These are phyloP conservation scores for Lepidurus couesii DNA, from an alignment of 1,140 invertebrate species.

Conservation along the genomic window DNA sequence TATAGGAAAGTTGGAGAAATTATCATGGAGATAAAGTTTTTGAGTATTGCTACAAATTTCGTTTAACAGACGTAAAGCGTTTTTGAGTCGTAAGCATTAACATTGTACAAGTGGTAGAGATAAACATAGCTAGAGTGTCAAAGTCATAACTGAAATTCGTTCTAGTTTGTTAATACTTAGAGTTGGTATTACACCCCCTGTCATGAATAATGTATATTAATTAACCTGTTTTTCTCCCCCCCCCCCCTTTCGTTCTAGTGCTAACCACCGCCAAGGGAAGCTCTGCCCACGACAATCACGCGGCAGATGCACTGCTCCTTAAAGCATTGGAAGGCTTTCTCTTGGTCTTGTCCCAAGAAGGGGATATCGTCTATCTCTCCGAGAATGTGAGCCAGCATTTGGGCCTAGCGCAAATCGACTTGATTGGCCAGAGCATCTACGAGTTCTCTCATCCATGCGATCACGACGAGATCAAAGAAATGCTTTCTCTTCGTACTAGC, in stretches of 20 bases:
- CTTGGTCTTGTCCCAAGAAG: slow-evolving; percentile 74
- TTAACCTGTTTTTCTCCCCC: neutral
- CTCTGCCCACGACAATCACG: slow-evolving; percentile 12
- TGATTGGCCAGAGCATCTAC: slow-evolving; percentile 87
- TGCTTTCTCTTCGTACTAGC: slow-evolving; percentile 50
- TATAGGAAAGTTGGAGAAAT: too few relatives aligned
- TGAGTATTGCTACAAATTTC: too few relatives aligned
- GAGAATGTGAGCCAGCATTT: slow-evolving; percentile 84
- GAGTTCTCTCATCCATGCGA: slow-evolving; percentile 93
- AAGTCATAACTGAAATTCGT: too few relatives aligned
- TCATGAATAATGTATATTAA: neutral
- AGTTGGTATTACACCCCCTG: neutral
- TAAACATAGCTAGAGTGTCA: too few relatives aligned
- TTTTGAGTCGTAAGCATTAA: too few relatives aligned
- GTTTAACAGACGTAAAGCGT: too few relatives aligned
- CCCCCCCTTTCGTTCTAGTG: neutral
- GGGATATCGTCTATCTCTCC: slow-evolving; percentile 84
- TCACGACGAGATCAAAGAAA: slow-evolving; percentile 82
- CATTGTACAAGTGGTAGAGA: too few relatives aligned
- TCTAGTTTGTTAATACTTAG: too few relatives aligned
- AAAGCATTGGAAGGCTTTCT: slow-evolving; percentile 84
- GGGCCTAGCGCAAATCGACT: slow-evolving; percentile 83
- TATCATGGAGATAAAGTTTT: too few relatives aligned
- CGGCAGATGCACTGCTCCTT: slow-evolving; percentile 51
- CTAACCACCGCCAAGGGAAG: slow-evolving; percentile 22